These are phyloP conservation scores for Nasua narica DNA, from an alignment of 2,797 vertebrate species.

Conservation along the genomic window DNA sequence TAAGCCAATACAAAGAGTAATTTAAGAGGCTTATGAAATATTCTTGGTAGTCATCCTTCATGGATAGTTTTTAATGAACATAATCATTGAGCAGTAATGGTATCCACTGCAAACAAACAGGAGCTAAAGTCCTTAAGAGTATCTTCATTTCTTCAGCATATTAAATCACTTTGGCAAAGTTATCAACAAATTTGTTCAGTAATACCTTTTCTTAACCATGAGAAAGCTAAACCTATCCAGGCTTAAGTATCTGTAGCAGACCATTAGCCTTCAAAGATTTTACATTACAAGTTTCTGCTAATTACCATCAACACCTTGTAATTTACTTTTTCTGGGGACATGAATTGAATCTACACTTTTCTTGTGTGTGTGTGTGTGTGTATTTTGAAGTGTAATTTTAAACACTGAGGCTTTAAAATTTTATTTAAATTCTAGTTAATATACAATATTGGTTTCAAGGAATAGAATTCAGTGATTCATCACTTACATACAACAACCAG, in stretches of 20 bases:
- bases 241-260: background rate
- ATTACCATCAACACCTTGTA: background rate
- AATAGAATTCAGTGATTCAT: background rate
- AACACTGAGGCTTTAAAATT: background rate
- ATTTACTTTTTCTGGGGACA: background rate
- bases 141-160: background rate
- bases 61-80: conserved; percentile 2
- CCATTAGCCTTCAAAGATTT: background rate
- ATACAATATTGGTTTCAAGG: background rate
- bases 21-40: background rate
- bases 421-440: background rate
- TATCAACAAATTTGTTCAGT: background rate
- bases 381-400: background rate
- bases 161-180: background rate
- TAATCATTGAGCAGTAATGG: background rate
- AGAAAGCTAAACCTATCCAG: background rate
- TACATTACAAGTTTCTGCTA: background rate
- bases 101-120: background rate
- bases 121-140: background rate
- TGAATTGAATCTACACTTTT: background rate
- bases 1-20: background rate
- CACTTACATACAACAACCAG: background rate
- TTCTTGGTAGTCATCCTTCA: background rate
- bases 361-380: background rate
- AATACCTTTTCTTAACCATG: background rate